These are phyloP conservation scores for Mus pahari DNA, from an alignment of 2,113 vertebrate species.

Conservation along the genomic window DNA sequence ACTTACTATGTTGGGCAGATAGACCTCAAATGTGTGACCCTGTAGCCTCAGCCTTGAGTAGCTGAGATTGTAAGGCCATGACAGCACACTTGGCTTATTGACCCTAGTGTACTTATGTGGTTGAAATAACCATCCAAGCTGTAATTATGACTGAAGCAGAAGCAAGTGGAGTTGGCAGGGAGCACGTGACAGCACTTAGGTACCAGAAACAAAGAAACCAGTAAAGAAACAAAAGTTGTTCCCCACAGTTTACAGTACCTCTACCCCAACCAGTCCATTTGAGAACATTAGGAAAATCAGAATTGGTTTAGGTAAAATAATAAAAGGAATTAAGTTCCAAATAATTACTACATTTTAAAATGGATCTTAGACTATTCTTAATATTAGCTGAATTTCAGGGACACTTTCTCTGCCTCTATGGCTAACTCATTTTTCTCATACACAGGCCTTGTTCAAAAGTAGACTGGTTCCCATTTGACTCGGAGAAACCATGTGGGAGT, in stretches of 20 bases:
- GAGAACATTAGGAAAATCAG: constrained; percentile 1
- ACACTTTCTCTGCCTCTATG: neutral
- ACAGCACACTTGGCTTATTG: neutral
- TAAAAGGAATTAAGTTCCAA: neutral
- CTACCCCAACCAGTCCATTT: neutral
- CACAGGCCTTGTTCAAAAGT: constrained; percentile 19
- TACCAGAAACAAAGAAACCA: neutral
- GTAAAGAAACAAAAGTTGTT: neutral
- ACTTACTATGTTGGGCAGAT: neutral
- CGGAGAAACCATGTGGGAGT: neutral
- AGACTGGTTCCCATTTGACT: neutral
- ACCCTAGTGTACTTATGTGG: neutral
- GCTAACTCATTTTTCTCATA: neutral
- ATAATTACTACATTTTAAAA: constrained; percentile 28
- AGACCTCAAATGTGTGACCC: neutral
- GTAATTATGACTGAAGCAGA: neutral
- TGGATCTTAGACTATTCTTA: neutral
- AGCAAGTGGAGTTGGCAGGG: neutral
- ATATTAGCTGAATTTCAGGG: constrained; percentile 9
- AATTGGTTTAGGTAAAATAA: neutral
- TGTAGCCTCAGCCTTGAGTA: neutral
- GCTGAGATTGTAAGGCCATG: neutral
- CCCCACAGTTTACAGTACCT: neutral
- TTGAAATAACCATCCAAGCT: neutral
- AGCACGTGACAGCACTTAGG: neutral